Conservation (phyloP, 35 echinoderm and acorn worm genomes). For the Anneissia japonica region DNA sequence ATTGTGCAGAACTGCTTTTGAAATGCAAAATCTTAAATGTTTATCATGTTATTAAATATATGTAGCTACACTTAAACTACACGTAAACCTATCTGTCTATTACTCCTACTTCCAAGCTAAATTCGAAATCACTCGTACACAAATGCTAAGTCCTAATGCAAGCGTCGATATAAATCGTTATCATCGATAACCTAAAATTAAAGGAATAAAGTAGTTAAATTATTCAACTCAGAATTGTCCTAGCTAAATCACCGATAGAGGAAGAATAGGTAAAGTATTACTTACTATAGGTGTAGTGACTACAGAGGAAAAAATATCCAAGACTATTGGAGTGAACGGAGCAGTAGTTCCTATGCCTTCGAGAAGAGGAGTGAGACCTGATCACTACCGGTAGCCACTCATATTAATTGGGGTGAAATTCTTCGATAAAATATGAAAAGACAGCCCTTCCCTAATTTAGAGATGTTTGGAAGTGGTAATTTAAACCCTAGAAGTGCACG, state of each 20-base stretch:
- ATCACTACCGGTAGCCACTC: neutral
- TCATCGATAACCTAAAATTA: no score
- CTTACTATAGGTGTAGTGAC: neutral
- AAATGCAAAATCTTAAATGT: no score
- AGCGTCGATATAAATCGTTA: no score
- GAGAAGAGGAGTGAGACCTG: neutral
- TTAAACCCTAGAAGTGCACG: neutral
- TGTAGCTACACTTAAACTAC: no score
- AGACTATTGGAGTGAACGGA: neutral
- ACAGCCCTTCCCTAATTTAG: neutral
- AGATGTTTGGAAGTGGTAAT: neutral
- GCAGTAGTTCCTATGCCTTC: neutral
- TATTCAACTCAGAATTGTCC: no score
- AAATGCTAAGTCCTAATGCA: no score
- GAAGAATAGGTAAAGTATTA: neutral
- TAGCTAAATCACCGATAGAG: neutral
- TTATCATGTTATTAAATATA: no score
- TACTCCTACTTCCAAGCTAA: no score
- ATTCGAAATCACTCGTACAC: no score
- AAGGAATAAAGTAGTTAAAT: no score
- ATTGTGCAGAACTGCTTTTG: no score
- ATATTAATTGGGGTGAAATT: constrained; percentile 2
- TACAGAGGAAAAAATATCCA: neutral
- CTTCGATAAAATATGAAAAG: neutral
- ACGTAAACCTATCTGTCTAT: no score